Evolutionary conservation across 2,113 vertebrate species (phyloP).

Genomic region (Rafetus swinhoei): DNA sequence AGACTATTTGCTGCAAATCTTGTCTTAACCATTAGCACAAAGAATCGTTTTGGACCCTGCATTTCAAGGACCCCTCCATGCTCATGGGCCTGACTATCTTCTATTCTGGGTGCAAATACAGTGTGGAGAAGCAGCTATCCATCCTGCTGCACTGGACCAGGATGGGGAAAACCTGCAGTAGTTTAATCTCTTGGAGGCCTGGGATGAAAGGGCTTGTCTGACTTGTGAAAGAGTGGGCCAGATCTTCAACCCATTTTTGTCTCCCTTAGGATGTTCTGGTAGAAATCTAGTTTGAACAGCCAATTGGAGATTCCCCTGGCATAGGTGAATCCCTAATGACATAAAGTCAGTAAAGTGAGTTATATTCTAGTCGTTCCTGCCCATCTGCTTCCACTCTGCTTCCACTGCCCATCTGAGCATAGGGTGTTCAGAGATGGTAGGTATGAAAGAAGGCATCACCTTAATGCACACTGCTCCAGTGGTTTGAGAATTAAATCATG

Average conservation of each 20-base stretch:
- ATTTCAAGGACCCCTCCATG: background rate
- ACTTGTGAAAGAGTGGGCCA: background rate
- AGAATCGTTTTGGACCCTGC: background rate
- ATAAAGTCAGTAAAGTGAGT: background rate
- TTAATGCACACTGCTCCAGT: background rate
- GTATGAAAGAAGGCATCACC: background rate
- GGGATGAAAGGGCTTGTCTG: background rate
- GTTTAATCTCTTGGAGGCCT: accelerated
- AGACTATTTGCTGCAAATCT: background rate
- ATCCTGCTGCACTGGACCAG: background rate
- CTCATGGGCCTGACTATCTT: background rate
- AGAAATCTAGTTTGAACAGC: background rate
- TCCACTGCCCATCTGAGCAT: background rate
- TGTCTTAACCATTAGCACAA: background rate
- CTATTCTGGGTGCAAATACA: background rate
- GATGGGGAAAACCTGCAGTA: background rate
- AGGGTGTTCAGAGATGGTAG: background rate
- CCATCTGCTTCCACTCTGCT: background rate
- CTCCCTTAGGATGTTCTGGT: background rate
- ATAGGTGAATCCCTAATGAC: background rate
- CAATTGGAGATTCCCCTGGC: background rate
- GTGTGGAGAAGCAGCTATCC: background rate
- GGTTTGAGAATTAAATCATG: background rate
- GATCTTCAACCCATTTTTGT: background rate
- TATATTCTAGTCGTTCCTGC: background rate